These are phyloP conservation scores for Elaphurus davidianus DNA, from an alignment of 2,113 vertebrate genomes.

Conservation along the genomic window DNA sequence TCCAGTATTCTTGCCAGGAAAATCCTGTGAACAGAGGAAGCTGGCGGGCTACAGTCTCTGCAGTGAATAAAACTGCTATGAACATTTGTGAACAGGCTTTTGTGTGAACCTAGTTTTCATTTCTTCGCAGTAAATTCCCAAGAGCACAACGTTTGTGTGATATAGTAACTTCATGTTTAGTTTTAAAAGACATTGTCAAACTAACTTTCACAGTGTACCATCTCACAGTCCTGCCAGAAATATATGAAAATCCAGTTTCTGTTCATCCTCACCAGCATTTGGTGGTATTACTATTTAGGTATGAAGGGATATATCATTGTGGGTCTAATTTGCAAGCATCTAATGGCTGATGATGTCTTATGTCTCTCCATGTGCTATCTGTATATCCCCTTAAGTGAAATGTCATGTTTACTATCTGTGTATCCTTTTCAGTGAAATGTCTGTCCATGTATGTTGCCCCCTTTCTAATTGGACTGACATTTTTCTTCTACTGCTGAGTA, in stretches of 20 bases:
- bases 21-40: not conserved
- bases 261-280: not conserved
- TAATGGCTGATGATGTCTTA: not conserved
- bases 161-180: not conserved
- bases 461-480: not conserved
- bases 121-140: not conserved
- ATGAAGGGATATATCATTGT: not conserved
- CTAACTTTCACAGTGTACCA: not conserved
- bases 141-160: not conserved
- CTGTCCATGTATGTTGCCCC: not conserved
- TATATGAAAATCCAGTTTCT: not conserved
- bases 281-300: not conserved
- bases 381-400: not conserved
- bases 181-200: not conserved
- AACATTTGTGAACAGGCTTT: not conserved
- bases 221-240: not conserved
- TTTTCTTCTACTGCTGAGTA: not conserved
- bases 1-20: not conserved
- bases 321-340: not conserved
- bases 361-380: not conserved
- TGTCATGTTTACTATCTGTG: not conserved
- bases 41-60: accelerated
- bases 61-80: not conserved
- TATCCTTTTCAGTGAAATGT: not conserved
- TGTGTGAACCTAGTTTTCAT: not conserved